Evolutionary conservation across 2,888 invertebrate species (phyloP).

Genomic region (Penaeus monodon): DNA sequence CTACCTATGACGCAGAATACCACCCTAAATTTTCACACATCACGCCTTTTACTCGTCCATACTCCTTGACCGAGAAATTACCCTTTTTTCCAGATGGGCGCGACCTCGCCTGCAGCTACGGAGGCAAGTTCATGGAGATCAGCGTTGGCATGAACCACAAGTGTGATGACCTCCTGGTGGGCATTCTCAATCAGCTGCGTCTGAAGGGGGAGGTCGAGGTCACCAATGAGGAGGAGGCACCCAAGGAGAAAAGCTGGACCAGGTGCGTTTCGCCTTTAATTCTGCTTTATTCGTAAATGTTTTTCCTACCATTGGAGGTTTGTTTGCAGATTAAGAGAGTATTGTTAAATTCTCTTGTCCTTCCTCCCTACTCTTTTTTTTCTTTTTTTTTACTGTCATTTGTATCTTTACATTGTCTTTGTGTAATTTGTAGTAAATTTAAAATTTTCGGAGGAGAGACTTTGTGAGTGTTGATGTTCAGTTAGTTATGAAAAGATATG

Average conservation of each 20-base stretch:
- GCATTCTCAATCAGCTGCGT: slow-evolving; percentile 90
- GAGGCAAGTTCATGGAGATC: slow-evolving; percentile 93
- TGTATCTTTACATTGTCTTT: no score
- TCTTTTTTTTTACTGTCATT: not conserved
- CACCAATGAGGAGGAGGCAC: slow-evolving; percentile 68
- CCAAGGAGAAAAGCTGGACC: slow-evolving; percentile 62
- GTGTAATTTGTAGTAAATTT: no score
- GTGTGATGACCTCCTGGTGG: slow-evolving; percentile 94
- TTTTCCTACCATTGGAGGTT: not conserved
- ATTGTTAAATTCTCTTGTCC: not conserved
- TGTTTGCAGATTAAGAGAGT: no score
- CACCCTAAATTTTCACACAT: no score
- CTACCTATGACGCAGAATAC: no score
- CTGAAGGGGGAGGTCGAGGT: slow-evolving; percentile 74
- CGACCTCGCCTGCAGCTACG: slow-evolving; percentile 89
- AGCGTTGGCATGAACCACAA: slow-evolving; percentile 97
- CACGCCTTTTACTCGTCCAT: no score
- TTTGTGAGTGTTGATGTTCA: no score
- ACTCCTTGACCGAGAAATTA: slow-evolving; percentile 35
- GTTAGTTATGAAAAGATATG: no score
- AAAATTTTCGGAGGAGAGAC: no score
- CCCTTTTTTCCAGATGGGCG: slow-evolving; percentile 84
- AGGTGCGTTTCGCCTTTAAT: slow-evolving; percentile 11
- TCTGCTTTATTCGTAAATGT: not conserved
- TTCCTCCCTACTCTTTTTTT: not conserved